Evolutionary conservation across 2,888 invertebrate genomes (phyloP).

Genomic region (Monochamus alternatus): DNA sequence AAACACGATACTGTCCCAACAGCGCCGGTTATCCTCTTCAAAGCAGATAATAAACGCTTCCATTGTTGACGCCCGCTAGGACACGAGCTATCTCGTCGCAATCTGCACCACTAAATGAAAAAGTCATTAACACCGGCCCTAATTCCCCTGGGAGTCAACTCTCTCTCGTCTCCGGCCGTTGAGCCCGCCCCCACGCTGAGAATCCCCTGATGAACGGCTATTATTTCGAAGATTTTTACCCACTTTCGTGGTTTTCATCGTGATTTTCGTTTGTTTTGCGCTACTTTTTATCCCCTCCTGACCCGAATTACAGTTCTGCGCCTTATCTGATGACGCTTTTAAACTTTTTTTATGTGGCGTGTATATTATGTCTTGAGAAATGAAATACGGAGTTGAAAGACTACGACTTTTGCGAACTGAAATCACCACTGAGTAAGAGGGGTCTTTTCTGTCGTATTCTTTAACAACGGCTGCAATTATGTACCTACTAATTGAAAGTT

Average conservation of each 20-base stretch:
- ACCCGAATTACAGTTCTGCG: conserved; percentile 41
- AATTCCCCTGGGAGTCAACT: conserved; percentile 35
- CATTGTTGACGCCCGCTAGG: conserved; percentile 59
- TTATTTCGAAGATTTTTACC: conserved; percentile 58
- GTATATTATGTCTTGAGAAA: conserved; percentile 15
- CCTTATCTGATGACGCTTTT: conserved; percentile 26
- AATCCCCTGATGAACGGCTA: conserved; percentile 58
- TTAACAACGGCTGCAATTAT: too few relatives aligned
- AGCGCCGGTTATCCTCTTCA: conserved; percentile 31
- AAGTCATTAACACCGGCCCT: conserved; percentile 65
- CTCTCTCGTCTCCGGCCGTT: conserved; percentile 25
- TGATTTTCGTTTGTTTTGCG: conserved; percentile 58
- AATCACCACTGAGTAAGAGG: too few relatives aligned
- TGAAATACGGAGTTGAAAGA: conserved; percentile 4
- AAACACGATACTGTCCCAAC: conserved; percentile 1
- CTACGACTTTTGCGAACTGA: too few relatives aligned
- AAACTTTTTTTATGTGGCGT: conserved; percentile 29
- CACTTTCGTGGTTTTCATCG: conserved; percentile 54
- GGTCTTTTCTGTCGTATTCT: too few relatives aligned
- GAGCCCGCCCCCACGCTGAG: conserved; percentile 47
- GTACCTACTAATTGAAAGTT: too few relatives aligned
- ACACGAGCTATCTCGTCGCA: conserved; percentile 63
- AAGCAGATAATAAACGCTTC: conserved; percentile 56
- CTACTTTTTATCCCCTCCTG: conserved; percentile 48
- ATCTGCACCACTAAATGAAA: conserved; percentile 66